Evolutionary conservation across 2,888 invertebrate genomes (phyloP), one percentile per base, ranked within the genome.

Genomic region (Idaea biselata): DNA sequence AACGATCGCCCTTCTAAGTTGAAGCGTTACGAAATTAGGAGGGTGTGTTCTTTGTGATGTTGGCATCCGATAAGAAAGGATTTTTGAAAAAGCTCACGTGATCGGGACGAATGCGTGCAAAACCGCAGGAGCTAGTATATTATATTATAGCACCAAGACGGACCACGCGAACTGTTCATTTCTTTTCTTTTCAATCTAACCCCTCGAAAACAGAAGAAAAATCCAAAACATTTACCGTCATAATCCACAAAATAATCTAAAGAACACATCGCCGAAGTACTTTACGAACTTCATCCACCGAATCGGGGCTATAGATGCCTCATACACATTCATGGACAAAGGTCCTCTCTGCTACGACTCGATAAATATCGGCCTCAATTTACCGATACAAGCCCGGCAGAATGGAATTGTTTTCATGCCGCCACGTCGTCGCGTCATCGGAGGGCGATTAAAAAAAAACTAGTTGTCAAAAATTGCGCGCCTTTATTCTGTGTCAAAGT

Each of bases 321-420:
- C 64, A 65, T 69, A 67, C 63, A 67, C 69, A 71, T 69, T 68
- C 66, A 68, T 63, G 62, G 61, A 71, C 69, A 71, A 72, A 72
- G 67, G 66, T 65, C 64, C 67, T 69, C 72, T 72, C 68, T 68
- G 58, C 58, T 66, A 44, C 14, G 44, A 44, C 77, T 75, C 73
- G 77, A 82, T 84, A 83, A 83, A 85, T 80, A 85, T 79, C 77
- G 64, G 68, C 80, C 76, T 81, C 85, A 86, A 86, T 87, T 84
- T 82, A 70, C 75, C 78, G 77, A 82, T 80, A 82, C 78, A 81
- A 75, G 73, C 76, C 11, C 11, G 44, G 74, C 76, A 61, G 64
- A 66, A 72, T 76, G 66, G 82, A 80, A 82, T 84, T 81, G 83
- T 82, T 82, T 82, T 71, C 78, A 68, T 80, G 81, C 79, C 70